These are phyloP conservation scores for Stenchaetothrips biformis DNA, from an alignment of 2,888 invertebrate species.

Conservation along the genomic window DNA sequence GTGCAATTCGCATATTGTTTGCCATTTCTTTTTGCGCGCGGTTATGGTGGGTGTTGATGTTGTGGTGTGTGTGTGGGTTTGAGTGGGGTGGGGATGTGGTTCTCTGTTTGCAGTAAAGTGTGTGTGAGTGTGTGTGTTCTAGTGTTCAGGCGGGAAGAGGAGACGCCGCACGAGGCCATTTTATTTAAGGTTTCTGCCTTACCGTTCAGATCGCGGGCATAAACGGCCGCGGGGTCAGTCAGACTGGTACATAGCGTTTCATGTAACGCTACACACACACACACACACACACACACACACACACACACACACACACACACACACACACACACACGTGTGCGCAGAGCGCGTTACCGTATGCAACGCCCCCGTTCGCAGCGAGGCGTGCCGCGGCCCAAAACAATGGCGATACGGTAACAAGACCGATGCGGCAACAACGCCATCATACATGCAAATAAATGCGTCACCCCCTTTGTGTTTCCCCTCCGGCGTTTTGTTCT, in stretches of 20 bases:
- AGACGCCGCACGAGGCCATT: neutral
- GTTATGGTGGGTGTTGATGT: too few relatives aligned
- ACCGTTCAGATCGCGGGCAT: neutral
- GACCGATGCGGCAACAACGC: neutral
- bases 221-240: neutral
- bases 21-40: neutral
- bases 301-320: too few relatives aligned
- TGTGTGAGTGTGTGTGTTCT: neutral
- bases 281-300: too few relatives aligned
- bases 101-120: neutral
- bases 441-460: too few relatives aligned
- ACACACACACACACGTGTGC: neutral
- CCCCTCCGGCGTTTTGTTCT: too few relatives aligned
- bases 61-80: neutral
- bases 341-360: neutral
- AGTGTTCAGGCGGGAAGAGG: neutral
- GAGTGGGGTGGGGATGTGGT: too few relatives aligned
- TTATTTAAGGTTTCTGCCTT: conserved; percentile 20
- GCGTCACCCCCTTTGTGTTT: too few relatives aligned
- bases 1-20: too few relatives aligned
- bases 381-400: neutral
- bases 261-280: conserved; percentile 18
- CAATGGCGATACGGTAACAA: neutral
- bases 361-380: conserved; percentile 9
- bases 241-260: conserved; percentile 12